These are phyloP conservation scores for Callocephalon fimbriatum DNA, from an alignment of 2,113 vertebrate genomes.

Conservation along the genomic window DNA sequence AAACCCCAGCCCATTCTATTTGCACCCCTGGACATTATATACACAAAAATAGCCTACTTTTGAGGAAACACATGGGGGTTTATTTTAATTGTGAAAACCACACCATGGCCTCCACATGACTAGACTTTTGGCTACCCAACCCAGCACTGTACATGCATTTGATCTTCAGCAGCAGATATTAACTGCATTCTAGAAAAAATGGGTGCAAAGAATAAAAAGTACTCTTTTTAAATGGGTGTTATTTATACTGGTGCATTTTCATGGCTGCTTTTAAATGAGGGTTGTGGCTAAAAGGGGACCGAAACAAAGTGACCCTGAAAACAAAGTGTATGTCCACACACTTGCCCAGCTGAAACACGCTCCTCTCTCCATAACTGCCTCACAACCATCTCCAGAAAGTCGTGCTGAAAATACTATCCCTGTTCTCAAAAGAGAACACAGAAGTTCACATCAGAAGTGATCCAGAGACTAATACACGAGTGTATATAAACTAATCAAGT, in stretches of 20 bases:
- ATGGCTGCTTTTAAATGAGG: background rate
- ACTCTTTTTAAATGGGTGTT: background rate
- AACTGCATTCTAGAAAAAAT: background rate
- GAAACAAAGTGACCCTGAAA: background rate
- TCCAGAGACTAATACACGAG: background rate
- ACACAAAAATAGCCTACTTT: background rate
- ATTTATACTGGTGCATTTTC: background rate
- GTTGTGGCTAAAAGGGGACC: background rate
- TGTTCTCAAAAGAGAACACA: background rate
- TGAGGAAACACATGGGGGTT: accelerated
- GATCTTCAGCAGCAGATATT: background rate
- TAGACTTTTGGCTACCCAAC: background rate
- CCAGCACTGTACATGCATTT: background rate
- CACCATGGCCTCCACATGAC: accelerated
- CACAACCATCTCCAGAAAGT: background rate
- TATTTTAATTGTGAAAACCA: background rate
- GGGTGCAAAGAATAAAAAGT: background rate
- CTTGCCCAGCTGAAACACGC: background rate
- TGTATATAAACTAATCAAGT: accelerated
- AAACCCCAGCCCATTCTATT: background rate
- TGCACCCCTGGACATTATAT: accelerated
- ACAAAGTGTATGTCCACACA: background rate
- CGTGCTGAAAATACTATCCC: background rate
- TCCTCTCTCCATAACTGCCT: background rate
- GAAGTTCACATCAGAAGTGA: accelerated